These are phyloP conservation scores for Heterotis niloticus DNA, from an alignment of 2,113 vertebrate genomes.

Conservation along the genomic window DNA sequence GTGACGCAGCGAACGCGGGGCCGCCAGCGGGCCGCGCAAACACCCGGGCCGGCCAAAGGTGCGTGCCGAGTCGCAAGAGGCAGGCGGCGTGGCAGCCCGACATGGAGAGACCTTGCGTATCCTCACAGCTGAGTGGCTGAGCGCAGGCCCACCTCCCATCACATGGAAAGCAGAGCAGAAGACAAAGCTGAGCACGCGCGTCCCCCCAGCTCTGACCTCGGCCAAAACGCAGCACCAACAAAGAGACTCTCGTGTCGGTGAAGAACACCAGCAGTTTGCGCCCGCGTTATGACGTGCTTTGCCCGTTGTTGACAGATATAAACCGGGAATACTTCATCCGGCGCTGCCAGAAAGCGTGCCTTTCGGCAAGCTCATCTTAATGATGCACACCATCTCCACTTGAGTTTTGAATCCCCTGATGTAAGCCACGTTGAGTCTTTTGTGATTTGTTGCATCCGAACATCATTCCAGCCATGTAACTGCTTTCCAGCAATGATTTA, in stretches of 20 bases:
- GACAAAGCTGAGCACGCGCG: not conserved
- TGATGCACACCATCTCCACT: too few relatives aligned
- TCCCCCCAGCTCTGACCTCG: not conserved
- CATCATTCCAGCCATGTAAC: too few relatives aligned
- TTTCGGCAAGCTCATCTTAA: too few relatives aligned
- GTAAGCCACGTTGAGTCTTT: too few relatives aligned
- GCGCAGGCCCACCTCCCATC: conserved; percentile 10
- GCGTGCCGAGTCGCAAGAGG: not conserved
- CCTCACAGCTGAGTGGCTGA: conserved; percentile 15
- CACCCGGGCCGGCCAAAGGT: not conserved
- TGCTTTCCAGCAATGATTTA: too few relatives aligned
- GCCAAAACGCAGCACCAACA: not conserved
- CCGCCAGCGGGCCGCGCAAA: not conserved
- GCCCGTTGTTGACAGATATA: too few relatives aligned
- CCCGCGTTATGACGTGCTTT: too few relatives aligned
- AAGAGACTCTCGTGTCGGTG: not conserved
- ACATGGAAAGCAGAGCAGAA: not conserved
- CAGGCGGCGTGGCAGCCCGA: not conserved
- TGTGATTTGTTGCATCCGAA: too few relatives aligned
- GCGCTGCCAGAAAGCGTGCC: too few relatives aligned
- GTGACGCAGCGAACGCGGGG: not conserved
- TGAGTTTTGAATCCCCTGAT: too few relatives aligned
- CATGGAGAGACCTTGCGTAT: not conserved
- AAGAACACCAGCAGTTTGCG: too few relatives aligned
- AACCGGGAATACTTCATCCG: too few relatives aligned